These are phyloP conservation scores for Cataglyphis rosenhaueri DNA, from an alignment of 2,888 invertebrate genomes.

Conservation along the genomic window DNA sequence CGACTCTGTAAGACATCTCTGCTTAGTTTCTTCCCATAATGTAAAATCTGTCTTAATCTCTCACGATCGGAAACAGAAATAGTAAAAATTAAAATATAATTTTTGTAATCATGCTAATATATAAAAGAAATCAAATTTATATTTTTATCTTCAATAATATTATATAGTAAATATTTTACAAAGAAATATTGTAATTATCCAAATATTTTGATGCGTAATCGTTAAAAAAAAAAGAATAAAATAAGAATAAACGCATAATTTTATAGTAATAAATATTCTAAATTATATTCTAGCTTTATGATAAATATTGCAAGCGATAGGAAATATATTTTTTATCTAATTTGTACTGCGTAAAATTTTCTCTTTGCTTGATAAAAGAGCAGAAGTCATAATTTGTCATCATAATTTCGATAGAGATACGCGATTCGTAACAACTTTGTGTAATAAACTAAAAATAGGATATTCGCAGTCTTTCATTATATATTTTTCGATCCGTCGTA, in stretches of 20 bases:
- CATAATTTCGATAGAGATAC: neutral
- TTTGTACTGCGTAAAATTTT: too few species aligned
- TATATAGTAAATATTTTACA: too few species aligned
- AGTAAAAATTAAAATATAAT: too few species aligned
- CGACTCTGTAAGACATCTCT: neutral
- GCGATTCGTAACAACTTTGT: neutral
- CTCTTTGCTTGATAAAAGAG: neutral
- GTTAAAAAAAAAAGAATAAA: too few species aligned
- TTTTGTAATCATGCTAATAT: too few species aligned
- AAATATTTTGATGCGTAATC: too few species aligned
- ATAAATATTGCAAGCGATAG: neutral
- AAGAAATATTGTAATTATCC: too few species aligned
- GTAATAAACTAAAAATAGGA: conserved; percentile 8
- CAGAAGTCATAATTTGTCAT: neutral
- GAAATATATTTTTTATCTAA: too few species aligned
- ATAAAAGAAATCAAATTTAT: too few species aligned
- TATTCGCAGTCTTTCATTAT: neutral
- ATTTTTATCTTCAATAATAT: too few species aligned
- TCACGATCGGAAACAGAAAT: neutral
- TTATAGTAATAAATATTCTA: too few species aligned
- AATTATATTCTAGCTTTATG: neutral
- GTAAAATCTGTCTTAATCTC: neutral
- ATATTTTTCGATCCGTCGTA: neutral
- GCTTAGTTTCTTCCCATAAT: neutral
- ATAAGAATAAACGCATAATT: too few species aligned